phyloP scores from a whole-genome alignment of 2,113 vertebrate species.

The Ochotona curzoniae region DNA sequence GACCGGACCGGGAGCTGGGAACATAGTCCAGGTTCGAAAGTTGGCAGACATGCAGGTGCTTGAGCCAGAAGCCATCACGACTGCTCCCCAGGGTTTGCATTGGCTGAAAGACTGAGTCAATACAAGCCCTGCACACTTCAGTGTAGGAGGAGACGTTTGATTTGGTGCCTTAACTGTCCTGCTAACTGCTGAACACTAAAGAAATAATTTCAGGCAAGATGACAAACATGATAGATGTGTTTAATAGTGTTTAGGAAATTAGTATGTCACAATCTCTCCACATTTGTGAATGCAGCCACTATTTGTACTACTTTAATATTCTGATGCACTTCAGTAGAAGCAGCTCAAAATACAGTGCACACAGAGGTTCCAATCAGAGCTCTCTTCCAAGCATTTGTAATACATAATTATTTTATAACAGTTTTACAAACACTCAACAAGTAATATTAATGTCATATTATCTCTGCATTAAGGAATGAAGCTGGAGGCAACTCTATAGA shows the following conservation, averaged over 20 bases:
- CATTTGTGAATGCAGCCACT: neutral
- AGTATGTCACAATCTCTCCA: neutral
- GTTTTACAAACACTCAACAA: neutral
- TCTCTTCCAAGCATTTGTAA: neutral
- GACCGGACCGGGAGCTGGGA: too few relatives aligned
- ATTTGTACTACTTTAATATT: neutral
- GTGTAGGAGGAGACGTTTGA: too few relatives aligned
- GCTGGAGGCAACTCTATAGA: too few relatives aligned
- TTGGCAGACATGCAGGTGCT: too few relatives aligned
- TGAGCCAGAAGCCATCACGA: too few relatives aligned
- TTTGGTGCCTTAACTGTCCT: too few relatives aligned
- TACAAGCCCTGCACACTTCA: too few relatives aligned
- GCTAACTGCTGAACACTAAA: too few relatives aligned
- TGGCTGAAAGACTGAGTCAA: too few relatives aligned
- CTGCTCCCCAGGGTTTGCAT: too few relatives aligned
- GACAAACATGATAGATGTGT: neutral
- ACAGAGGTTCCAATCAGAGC: neutral
- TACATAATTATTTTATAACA: neutral
- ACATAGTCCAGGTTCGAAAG: too few relatives aligned
- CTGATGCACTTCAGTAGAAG: neutral
- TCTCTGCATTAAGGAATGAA: neutral
- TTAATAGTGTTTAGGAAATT: neutral
- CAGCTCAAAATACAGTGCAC: neutral
- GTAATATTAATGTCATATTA: neutral
- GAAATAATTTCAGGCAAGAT: neutral